These are phyloP conservation scores for Elysia crispata DNA, from an alignment of 2,888 invertebrate genomes.

Conservation along the genomic window DNA sequence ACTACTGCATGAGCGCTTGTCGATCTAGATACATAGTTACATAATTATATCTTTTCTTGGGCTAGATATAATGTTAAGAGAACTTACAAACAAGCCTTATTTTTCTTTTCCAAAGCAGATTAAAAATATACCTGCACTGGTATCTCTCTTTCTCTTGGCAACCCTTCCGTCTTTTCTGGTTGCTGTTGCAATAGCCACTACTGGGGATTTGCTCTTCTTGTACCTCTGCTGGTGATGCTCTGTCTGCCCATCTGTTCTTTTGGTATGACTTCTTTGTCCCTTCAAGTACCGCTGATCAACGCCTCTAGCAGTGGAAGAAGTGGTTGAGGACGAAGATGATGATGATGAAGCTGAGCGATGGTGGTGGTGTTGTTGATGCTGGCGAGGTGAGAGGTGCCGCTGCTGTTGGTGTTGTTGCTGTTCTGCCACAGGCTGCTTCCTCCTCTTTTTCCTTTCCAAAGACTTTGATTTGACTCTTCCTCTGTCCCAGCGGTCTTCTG, in stretches of 20 bases:
- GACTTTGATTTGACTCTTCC: slow-evolving; percentile 41
- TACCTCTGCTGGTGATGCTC: too few species aligned
- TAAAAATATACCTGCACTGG: slow-evolving; percentile 24
- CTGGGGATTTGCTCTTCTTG: too few species aligned
- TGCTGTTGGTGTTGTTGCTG: neutral
- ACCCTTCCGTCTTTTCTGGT: slow-evolving; percentile 32
- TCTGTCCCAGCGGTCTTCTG: slow-evolving; percentile 15
- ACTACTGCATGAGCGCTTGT: too few species aligned
- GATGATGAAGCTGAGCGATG: slow-evolving; percentile 21
- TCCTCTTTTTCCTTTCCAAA: slow-evolving; percentile 29
- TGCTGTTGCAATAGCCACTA: too few species aligned
- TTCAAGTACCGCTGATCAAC: neutral
- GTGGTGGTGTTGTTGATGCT: neutral
- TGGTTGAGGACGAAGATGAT: slow-evolving; percentile 36
- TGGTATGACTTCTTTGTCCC: too few species aligned
- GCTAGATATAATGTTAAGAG: too few species aligned
- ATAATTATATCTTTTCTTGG: too few species aligned
- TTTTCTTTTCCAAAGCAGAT: neutral
- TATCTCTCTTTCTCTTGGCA: slow-evolving; percentile 16
- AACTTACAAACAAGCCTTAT: too few species aligned
- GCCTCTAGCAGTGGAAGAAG: neutral
- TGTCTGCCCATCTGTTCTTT: too few species aligned
- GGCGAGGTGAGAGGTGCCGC: neutral
- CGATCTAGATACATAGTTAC: too few species aligned
- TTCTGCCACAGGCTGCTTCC: neutral